Percentiles rank a stretch among this genome's conserved stretches.
Evolutionary conservation across 2,113 vertebrate genomes (phyloP).

Genomic region (Channa maculata): DNA sequence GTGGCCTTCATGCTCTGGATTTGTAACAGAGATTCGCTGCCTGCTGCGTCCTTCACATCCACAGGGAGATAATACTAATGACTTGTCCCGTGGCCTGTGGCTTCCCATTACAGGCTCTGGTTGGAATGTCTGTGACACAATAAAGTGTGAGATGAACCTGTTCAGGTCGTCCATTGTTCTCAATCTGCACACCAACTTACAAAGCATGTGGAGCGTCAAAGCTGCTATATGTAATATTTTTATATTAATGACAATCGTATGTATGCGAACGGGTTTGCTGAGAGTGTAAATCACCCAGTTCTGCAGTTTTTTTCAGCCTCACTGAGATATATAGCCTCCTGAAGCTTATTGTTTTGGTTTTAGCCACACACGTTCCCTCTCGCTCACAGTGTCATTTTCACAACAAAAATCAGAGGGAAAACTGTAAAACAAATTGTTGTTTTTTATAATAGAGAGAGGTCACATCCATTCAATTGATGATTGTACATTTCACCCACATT

Average conservation of each 20-base stretch:
- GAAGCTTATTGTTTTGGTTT: no score
- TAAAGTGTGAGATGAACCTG: neutral
- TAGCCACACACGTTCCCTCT: no score
- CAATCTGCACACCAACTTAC: no score
- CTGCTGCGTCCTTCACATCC: constrained; percentile 49
- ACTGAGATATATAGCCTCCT: no score
- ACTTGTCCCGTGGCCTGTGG: constrained; percentile 59
- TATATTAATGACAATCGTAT: neutral
- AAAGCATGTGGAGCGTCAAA: neutral
- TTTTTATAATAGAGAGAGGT: no score
- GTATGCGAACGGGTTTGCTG: no score
- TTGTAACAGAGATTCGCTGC: constrained; percentile 30
- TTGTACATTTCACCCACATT: no score
- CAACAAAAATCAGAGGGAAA: no score
- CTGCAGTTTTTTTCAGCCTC: neutral
- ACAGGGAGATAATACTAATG: constrained; percentile 66
- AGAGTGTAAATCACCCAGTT: neutral
- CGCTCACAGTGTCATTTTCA: no score
- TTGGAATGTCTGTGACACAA: constrained; percentile 9
- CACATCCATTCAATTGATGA: no score
- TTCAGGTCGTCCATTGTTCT: no score
- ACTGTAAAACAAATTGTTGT: no score
- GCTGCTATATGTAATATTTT: neutral
- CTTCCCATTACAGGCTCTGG: constrained; percentile 57
- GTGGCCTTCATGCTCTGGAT: constrained; percentile 34